Conservation (phyloP, 2,888 invertebrate species). For the Tetheella fluctuosa region DNA sequence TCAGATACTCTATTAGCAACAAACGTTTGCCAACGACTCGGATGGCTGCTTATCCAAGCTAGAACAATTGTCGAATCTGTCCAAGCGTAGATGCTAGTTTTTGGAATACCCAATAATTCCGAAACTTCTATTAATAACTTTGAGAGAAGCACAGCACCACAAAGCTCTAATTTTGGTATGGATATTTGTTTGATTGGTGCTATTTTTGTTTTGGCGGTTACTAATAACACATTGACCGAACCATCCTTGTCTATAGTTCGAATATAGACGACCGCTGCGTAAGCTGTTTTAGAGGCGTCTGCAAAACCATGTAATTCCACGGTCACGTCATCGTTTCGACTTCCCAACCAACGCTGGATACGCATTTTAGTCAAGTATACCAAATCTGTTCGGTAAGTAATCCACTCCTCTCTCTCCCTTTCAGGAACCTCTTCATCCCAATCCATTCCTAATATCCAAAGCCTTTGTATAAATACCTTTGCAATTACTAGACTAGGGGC, state of each 20-base stretch:
- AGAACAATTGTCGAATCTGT: conserved; percentile 12
- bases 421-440: conserved; percentile 30
- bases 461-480: conserved; percentile 29
- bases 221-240: conserved; percentile 17
- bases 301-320: conserved; percentile 27
- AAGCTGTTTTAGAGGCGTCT: conserved; percentile 32
- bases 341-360: conserved; percentile 18
- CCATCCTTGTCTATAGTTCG: conserved; percentile 21
- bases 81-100: not conserved
- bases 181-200: conserved; percentile 38
- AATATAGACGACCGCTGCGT: conserved; percentile 32
- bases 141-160: conserved; percentile 30
- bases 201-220: too few relatives aligned
- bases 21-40: too few relatives aligned
- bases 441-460: conserved; percentile 25
- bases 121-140: conserved; percentile 27
- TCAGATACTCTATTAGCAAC: conserved; percentile 17
- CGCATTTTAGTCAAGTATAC: conserved; percentile 11
- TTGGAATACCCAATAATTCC: conserved; percentile 27
- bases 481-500: conserved; percentile 24
- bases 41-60: conserved; percentile 20
- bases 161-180: conserved; percentile 33
- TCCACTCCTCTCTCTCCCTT: conserved; percentile 25
- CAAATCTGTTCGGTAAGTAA: conserved; percentile 12
- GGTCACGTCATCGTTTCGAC: conserved; percentile 13